Evolutionary conservation across 2,797 vertebrate species (phyloP).

Genomic region (Acipenser ruthenus): DNA sequence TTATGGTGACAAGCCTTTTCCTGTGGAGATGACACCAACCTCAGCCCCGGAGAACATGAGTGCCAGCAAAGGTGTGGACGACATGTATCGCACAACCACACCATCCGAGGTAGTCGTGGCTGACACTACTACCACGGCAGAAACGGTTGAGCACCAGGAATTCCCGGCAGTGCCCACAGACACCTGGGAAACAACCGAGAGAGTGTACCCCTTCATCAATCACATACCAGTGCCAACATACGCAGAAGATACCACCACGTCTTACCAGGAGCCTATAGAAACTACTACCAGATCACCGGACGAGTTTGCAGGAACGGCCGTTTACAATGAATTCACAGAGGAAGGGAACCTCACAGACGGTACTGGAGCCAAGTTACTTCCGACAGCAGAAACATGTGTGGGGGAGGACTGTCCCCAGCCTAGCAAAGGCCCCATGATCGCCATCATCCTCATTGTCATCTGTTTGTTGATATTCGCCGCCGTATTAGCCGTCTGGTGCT

Average conservation of each 20-base stretch:
- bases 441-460: conserved; percentile 66
- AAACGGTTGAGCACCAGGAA: conserved; percentile 22
- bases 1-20: conserved; percentile 26
- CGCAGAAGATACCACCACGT: conserved; percentile 25
- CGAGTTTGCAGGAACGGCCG: conserved; percentile 26
- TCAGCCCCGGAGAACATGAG: conserved; percentile 40
- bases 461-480: conserved; percentile 57
- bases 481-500: conserved; percentile 73
- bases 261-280: conserved; percentile 25
- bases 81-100: conserved; percentile 25
- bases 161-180: conserved; percentile 44
- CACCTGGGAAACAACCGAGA: conserved; percentile 41
- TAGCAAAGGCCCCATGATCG: conserved; percentile 65
- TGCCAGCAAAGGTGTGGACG: conserved; percentile 24
- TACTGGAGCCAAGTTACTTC: conserved; percentile 43
- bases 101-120: conserved; percentile 28
- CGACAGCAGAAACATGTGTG: conserved; percentile 55
- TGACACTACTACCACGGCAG: conserved; percentile 3
- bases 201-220: conserved; percentile 28
- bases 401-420: conserved; percentile 57
- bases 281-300: conserved; percentile 25
- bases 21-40: conserved; percentile 22
- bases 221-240: conserved; percentile 31
- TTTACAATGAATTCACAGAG: conserved; percentile 45
- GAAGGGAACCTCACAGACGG: conserved; percentile 56